Evolutionary conservation across 2,888 invertebrate species (phyloP).

Genomic region (Teinopalpus imperialis): DNA sequence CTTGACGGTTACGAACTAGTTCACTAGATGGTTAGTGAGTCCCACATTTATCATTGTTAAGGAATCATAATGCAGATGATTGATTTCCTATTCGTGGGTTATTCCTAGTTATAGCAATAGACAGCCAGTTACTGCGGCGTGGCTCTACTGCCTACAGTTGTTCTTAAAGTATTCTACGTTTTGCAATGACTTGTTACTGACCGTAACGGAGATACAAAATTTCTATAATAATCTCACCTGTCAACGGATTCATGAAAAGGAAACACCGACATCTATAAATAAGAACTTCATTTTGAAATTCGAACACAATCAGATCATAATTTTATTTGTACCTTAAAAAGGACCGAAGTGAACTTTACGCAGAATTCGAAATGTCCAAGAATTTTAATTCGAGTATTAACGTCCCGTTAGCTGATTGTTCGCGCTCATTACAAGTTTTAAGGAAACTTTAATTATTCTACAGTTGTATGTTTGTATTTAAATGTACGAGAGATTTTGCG

Average conservation of each 20-base stretch:
- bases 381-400: slow-evolving; percentile 14
- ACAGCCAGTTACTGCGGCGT: no score
- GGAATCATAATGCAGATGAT: no score
- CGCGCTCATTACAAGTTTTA: slow-evolving; percentile 18
- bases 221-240: neutral
- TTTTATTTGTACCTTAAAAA: slow-evolving; percentile 8
- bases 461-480: slow-evolving; percentile 12
- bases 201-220: neutral
- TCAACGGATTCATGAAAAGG: no score
- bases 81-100: no score
- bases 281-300: slow-evolving; percentile 2
- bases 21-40: no score
- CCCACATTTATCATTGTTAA: no score
- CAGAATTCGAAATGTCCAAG: slow-evolving; percentile 7
- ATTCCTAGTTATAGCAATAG: no score
- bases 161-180: no score
- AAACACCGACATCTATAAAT: no score
- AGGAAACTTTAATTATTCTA: slow-evolving; percentile 13
- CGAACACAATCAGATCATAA: slow-evolving; percentile 2
- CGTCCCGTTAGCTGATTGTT: slow-evolving; percentile 21
- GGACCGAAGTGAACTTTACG: neutral
- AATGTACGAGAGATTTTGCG: slow-evolving; percentile 11
- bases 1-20: no score
- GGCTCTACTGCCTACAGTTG: no score
- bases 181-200: neutral